These are phyloP conservation scores for Crocallis elinguaria DNA, from an alignment of 2,888 invertebrate species.

Conservation along the genomic window DNA sequence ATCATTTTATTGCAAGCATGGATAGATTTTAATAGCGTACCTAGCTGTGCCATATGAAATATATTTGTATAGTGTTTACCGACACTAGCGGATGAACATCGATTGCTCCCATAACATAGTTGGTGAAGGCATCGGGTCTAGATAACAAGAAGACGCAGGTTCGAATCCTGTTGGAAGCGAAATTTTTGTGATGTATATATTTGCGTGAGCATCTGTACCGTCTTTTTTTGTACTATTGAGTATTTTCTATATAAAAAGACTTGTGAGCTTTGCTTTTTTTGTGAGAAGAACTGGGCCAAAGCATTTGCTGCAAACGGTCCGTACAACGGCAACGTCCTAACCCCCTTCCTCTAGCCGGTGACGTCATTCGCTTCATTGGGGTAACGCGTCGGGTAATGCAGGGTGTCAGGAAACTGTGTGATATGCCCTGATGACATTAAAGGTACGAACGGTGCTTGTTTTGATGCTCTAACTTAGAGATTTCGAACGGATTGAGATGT, in stretches of 20 bases:
- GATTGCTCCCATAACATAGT: no score
- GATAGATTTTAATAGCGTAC: no score
- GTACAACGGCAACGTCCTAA: neutral
- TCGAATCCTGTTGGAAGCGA: no score
- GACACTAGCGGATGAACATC: no score
- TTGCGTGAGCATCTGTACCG: no score
- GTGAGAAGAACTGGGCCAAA: constrained; percentile 21
- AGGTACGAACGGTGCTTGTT: neutral
- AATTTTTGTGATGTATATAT: no score
- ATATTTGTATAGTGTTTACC: no score
- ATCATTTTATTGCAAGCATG: no score
- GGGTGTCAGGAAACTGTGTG: neutral
- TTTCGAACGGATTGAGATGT: neutral
- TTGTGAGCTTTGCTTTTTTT: no score
- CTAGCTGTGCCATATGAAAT: no score
- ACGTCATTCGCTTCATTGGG: constrained; percentile 27
- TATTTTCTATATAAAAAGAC: constrained; percentile 11
- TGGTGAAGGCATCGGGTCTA: no score
- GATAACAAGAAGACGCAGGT: no score
- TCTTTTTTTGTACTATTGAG: neutral
- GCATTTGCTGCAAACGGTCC: constrained; percentile 15
- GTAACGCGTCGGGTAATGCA: neutral
- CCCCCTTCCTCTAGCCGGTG: constrained; percentile 12
- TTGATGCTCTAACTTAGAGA: neutral
- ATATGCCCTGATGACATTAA: constrained; percentile 6